A percentile compares a stretch with the other conserved stretches of the same genome.
Evolutionary conservation across 1,140 invertebrate genomes (phyloP).

Genomic region (Marisa cornuarietis): DNA sequence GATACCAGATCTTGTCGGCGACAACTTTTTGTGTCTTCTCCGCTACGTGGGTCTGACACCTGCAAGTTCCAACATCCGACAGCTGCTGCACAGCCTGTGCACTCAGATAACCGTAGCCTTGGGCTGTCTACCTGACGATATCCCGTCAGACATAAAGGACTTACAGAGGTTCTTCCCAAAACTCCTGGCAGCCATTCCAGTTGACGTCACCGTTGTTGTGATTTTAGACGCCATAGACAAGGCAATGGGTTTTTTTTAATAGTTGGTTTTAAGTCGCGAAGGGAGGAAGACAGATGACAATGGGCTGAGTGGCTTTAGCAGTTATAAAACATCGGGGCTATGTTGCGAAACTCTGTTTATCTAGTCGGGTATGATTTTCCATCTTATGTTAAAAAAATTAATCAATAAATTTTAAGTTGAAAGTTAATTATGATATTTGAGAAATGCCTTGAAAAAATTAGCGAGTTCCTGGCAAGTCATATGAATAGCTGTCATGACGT

Average conservation of each 20-base stretch:
- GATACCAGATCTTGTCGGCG: slow-evolving; percentile 55
- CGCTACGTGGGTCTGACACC: slow-evolving; percentile 56
- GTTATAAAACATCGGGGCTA: no score
- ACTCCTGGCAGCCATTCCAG: slow-evolving; percentile 46
- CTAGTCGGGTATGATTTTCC: no score
- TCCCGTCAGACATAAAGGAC: slow-evolving; percentile 52
- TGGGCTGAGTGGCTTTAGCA: background rate
- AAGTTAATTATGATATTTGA: no score
- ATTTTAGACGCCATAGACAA: slow-evolving; percentile 58
- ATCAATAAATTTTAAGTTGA: no score
- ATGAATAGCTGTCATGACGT: no score
- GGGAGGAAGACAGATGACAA: background rate
- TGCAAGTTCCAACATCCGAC: slow-evolving; percentile 74
- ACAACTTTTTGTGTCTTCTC: slow-evolving; percentile 41
- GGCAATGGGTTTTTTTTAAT: background rate
- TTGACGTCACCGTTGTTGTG: slow-evolving; percentile 49
- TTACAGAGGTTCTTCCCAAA: slow-evolving; percentile 48
- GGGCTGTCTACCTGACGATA: slow-evolving; percentile 25
- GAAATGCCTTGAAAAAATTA: no score
- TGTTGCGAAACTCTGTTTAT: no score
- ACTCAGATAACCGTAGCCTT: slow-evolving; percentile 67
- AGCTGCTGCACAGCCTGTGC: slow-evolving; percentile 92
- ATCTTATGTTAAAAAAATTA: no score
- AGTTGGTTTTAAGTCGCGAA: background rate
- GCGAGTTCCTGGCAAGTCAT: no score